Percentiles rank a stretch among this genome's conserved stretches.
Conservation (phyloP, 2,113 vertebrate genomes). For the Apus apus region DNA sequence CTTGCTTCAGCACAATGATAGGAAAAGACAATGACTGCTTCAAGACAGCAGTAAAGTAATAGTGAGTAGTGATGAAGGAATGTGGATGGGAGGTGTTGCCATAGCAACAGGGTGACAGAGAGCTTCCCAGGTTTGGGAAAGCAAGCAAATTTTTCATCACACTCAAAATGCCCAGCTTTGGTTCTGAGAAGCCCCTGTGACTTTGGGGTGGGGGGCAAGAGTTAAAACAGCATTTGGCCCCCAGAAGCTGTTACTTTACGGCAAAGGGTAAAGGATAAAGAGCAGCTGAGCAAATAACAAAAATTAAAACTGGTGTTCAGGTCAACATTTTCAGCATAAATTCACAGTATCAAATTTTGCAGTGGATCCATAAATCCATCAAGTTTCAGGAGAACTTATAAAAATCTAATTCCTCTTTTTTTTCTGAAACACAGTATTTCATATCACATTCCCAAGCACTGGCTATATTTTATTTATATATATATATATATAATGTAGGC, state of each 20-base stretch:
- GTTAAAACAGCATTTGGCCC: background rate
- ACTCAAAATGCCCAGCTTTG: background rate
- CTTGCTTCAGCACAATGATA: background rate
- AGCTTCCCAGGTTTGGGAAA: conserved; percentile 12
- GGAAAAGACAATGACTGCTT: conserved; percentile 3
- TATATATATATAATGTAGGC: background rate
- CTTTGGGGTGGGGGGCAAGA: background rate
- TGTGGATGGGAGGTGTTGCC: conserved; percentile 47
- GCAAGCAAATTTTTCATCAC: background rate
- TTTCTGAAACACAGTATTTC: background rate
- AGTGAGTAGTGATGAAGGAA: conserved; percentile 24
- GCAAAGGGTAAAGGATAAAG: background rate
- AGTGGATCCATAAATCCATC: background rate
- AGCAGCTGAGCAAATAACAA: background rate
- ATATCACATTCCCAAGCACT: background rate
- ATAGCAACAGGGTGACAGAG: conserved; percentile 45
- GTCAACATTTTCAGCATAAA: background rate
- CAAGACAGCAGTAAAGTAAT: background rate
- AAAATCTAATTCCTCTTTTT: background rate
- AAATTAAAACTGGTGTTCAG: background rate
- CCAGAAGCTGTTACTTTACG: background rate
- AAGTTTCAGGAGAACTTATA: background rate
- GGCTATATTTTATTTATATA: background rate
- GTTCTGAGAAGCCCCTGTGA: background rate
- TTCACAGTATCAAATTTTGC: background rate